Base-by-base conservation (phyloP, 1,140 invertebrate species). In the Theocolax elegans region DNA sequence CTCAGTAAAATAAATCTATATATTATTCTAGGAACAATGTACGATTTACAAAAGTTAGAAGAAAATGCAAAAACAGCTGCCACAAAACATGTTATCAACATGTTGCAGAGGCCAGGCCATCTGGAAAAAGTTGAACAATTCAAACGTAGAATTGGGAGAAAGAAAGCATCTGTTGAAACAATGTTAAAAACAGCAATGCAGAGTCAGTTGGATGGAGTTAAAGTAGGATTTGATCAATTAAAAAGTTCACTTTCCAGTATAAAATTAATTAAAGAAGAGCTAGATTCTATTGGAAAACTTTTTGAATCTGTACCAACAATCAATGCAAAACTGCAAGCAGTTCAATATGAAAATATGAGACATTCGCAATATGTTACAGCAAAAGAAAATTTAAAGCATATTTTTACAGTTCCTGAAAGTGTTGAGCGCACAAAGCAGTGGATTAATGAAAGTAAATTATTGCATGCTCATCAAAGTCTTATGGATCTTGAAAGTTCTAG, bases 171-270 rank as follows among this genome's bases (percentile, higher is more conserved):
- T 7, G 95, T 98, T 25, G 97, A 99, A 86, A 95, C 97, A 13
- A 94, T 98, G 89, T 84, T 99, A 17, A 98, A 99, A 86, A 98
- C 96, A n/a, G 96, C 96, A 7, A 96, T 99, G 87, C 97, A 99
- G 86, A 96, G 95, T 77, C 97, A 99, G 85, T 83, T 99, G 42
- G 97, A 99, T 87, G 97, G 97, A 0, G 97, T 99, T 0, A 89
- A 93, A 76, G 93, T 95, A 12, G 97, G 97, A 0, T 89, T 99
- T n/a, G 92, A 93, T 78, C 94, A 98, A 80, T 85, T 99, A 15
- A 90, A 95, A 75, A 89, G 89, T 29, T 94, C 95, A 46, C 85
- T 96, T 23, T 89, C 93, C 77, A 95, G 97, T 87, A 93, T 98
- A 7, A 83, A 88, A 62, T 86, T 89, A 40, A 90, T 94, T 35